These are phyloP conservation scores for Oeneis ivallda DNA, from an alignment of 2,888 invertebrate species.

Conservation along the genomic window DNA sequence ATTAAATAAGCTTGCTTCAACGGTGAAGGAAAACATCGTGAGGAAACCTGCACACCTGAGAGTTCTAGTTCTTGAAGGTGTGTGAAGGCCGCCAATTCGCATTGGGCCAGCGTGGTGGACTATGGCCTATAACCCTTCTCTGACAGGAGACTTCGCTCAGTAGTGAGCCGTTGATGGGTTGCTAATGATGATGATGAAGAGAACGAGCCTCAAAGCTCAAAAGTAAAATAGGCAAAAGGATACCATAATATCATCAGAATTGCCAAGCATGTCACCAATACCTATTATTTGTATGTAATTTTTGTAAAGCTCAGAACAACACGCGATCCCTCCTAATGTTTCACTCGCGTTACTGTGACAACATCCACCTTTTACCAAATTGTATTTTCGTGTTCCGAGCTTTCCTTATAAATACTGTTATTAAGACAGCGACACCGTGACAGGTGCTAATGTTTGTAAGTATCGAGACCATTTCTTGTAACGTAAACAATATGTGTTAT, in stretches of 20 bases:
- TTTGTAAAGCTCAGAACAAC: constrained; percentile 54
- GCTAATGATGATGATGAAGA: no score
- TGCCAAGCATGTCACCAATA: constrained; percentile 38
- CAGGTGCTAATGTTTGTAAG: constrained; percentile 76
- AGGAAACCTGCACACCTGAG: no score
- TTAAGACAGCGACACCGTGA: constrained; percentile 75
- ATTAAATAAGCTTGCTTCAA: no score
- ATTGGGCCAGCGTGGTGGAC: no score
- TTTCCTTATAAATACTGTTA: constrained; percentile 82
- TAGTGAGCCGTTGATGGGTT: no score
- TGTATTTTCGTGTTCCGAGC: constrained; percentile 81
- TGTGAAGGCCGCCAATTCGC: no score
- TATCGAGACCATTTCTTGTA: constrained; percentile 64
- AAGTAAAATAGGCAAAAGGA: neutral
- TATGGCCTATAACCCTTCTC: no score
- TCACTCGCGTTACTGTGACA: constrained; percentile 77
- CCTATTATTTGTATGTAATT: constrained; percentile 55
- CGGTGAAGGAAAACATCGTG: no score
- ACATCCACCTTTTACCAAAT: constrained; percentile 79
- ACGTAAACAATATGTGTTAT: constrained; percentile 54
- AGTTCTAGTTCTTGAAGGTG: no score
- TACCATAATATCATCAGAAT: constrained; percentile 10
- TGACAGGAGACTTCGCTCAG: no score
- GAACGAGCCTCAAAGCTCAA: neutral
- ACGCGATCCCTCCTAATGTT: constrained; percentile 72